phyloP scores from a whole-genome alignment of 2,888 invertebrate species.

The Plebejus anna region DNA sequence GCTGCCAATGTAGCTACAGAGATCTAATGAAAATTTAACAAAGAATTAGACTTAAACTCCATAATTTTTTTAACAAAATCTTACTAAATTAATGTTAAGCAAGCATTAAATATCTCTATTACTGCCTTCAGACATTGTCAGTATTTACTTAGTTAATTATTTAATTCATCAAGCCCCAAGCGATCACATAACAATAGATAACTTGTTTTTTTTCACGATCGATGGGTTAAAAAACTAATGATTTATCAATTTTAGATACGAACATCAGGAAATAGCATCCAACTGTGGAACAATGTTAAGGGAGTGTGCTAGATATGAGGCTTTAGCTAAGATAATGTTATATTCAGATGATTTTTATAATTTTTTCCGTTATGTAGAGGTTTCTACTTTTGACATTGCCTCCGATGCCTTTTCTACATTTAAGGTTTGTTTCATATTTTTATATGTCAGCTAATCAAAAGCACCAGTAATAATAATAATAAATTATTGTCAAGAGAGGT shows the following conservation, averaged over 20 bases:
- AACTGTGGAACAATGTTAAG: slow-evolving; percentile 99
- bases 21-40: too few species aligned
- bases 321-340: slow-evolving; percentile 98
- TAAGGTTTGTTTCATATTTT: slow-evolving; percentile 84
- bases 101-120: too few species aligned
- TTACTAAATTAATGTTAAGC: too few species aligned
- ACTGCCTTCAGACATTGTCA: too few species aligned
- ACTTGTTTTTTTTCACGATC: too few species aligned
- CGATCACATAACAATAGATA: too few species aligned
- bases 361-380: slow-evolving; percentile 99
- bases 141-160: too few species aligned
- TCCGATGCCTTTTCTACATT: slow-evolving; percentile 99
- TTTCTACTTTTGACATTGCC: slow-evolving; percentile 99
- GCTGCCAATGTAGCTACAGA: too few species aligned
- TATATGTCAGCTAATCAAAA: neutral
- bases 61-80: too few species aligned
- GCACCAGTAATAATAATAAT: neutral
- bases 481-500: too few species aligned
- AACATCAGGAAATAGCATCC: slow-evolving; percentile 98
- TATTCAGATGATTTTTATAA: slow-evolving; percentile 99
- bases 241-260: slow-evolving; percentile 85
- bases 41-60: too few species aligned
- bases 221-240: neutral
- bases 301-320: slow-evolving; percentile 98
- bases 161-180: too few species aligned